Evolutionary conservation across 2,888 invertebrate genomes (phyloP).

Genomic region (Drosophila helvetica): DNA sequence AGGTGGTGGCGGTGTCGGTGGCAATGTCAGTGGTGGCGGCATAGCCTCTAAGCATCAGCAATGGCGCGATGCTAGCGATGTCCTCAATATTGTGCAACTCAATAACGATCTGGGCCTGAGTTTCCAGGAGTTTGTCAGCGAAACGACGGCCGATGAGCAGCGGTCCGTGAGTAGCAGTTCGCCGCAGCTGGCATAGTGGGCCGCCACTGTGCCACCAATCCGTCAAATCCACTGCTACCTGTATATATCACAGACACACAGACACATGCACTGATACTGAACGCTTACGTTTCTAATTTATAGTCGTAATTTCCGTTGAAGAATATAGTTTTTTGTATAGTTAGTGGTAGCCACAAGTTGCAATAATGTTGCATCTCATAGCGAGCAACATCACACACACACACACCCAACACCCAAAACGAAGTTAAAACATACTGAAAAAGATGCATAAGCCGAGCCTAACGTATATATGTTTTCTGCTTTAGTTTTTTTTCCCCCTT

Average conservation of each 20-base stretch:
- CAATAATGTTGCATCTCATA: constrained; percentile 77
- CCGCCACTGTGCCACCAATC: constrained; percentile 9
- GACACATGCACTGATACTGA: constrained; percentile 37
- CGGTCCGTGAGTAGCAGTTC: constrained; percentile 64
- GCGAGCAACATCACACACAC: constrained; percentile 68
- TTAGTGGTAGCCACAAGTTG: constrained; percentile 73
- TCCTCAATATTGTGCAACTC: constrained; percentile 74
- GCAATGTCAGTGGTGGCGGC: constrained; percentile 14
- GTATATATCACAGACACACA: constrained; percentile 38
- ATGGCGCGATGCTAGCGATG: constrained; percentile 65
- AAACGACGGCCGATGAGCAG: constrained; percentile 57
- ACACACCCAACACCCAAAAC: constrained; percentile 28
- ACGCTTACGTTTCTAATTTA: constrained; percentile 57
- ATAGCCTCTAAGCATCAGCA: constrained; percentile 40
- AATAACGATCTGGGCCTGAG: constrained; percentile 67
- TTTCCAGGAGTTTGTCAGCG: constrained; percentile 60
- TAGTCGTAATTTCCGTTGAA: constrained; percentile 46
- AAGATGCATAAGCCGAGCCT: constrained; percentile 17
- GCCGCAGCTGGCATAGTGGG: constrained; percentile 65
- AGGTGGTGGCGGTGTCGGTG: constrained; percentile 1
- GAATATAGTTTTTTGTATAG: constrained; percentile 58
- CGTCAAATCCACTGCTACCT: constrained; percentile 36
- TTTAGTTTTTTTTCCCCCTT: constrained; percentile 22
- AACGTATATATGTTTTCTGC: constrained; percentile 20
- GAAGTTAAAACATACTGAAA: constrained; percentile 18